Evolutionary conservation across 2,888 invertebrate species (phyloP).

Genomic region (Cephonodes hylas): DNA sequence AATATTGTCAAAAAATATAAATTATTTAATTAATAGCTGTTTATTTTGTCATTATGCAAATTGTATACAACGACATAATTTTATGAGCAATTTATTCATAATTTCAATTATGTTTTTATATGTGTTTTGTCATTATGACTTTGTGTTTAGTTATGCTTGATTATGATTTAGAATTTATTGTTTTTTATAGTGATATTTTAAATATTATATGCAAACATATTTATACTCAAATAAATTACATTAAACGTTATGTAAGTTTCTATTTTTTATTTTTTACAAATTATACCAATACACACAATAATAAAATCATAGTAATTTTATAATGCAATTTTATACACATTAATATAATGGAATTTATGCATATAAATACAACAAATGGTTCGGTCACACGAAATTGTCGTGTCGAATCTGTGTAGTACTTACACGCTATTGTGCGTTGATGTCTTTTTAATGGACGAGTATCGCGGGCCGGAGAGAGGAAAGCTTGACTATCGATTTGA

Average conservation of each 20-base stretch:
- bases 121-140: background rate
- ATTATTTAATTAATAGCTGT: background rate
- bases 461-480: background rate
- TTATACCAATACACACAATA: background rate
- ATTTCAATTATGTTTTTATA: background rate
- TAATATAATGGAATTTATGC: background rate
- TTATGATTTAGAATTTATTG: background rate
- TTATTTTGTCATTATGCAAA: background rate
- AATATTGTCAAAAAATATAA: no score
- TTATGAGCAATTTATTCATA: background rate
- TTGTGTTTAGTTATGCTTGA: background rate
- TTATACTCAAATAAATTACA: no score
- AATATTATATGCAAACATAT: no score
- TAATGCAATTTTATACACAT: background rate
- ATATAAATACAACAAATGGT: background rate
- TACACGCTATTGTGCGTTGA: slow-evolving; percentile 41
- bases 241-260: no score
- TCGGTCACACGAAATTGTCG: background rate
- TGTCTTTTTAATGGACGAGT: slow-evolving; percentile 53
- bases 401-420: background rate
- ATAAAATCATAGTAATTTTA: background rate
- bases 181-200: no score
- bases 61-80: background rate
- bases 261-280: background rate
- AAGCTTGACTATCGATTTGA: background rate